Base-by-base conservation (phyloP, 1,140 invertebrate genomes). In the Coptotermes formosanus region DNA sequence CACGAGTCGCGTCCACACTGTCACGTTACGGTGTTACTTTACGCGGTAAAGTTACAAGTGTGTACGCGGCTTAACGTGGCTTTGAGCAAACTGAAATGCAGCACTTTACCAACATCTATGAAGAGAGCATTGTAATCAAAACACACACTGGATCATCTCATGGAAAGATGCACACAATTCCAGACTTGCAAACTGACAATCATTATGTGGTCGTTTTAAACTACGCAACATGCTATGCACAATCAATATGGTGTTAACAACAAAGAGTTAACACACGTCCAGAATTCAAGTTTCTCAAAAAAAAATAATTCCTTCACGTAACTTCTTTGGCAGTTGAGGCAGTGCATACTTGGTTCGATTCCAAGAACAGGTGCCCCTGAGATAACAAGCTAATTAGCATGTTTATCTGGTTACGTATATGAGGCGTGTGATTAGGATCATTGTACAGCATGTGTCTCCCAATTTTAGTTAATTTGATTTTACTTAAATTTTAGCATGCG, bases 241-340 rank as follows among this genome's bases (percentile, higher is more conserved):
- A 75, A 75, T n/a, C 64, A 75, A 75, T 30, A 75, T 75, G 7
- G 4, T 75, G n/a, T 25, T 75, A 75, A 75, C 64, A 75, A 1
- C 30, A n/a, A 75, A 16, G 3, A 30, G n/a, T 30, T 75, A 75
- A 75, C 9, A n/a, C n/a, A 75, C 64, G 30, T 30, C 64, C n/a
- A 75, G 64, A 75, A 75, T 75, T 0, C 38, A 30, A 8, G n/a
- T 75, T 75, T 75, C 25, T 75, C n/a, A 75, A 30, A 75, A 75
- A n/a, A 75, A 75, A 25, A 2, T n/a, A 75, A 75, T 75, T 75
- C 25, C n/a, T 75, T 75, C 64, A 87, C 69, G 82, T 75, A 55
- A 25, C 23, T 44, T 19, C 48, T 32, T 8, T 82, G 23, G 59
- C 30, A 86, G 38, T 55, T 85, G 30, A n/a, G n/a, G n/a, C n/a